Percentiles rank a stretch among this genome's conserved stretches.
These are phyloP conservation scores for Hymenochirus boettgeri DNA, from an alignment of 2,113 vertebrate genomes.

Conservation along the genomic window DNA sequence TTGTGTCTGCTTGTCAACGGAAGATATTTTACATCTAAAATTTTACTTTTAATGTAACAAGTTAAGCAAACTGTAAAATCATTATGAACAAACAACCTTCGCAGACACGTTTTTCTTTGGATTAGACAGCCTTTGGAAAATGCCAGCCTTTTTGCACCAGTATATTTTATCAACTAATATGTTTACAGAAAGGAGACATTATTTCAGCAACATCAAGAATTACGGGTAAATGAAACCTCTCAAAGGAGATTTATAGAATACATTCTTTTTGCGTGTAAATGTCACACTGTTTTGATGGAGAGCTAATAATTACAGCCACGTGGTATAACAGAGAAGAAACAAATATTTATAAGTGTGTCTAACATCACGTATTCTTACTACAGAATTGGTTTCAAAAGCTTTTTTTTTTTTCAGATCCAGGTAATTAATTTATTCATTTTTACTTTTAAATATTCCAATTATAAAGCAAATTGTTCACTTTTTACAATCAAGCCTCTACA, in stretches of 20 bases:
- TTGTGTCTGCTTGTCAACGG: no score
- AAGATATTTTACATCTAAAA: no score
- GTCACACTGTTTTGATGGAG: neutral
- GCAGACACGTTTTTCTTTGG: no score
- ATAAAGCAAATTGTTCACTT: constrained; percentile 6
- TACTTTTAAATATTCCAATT: constrained; percentile 2
- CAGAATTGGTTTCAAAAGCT: neutral
- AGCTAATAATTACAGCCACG: neutral
- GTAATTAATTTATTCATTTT: neutral
- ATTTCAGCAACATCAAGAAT: neutral
- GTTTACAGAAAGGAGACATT: constrained; percentile 4
- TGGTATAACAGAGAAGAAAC: neutral
- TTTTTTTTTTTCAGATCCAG: no score
- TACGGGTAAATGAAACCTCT: constrained; percentile 6
- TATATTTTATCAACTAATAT: neutral
- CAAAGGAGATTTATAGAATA: neutral
- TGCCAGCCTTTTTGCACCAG: no score
- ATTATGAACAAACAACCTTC: no score
- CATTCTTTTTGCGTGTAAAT: neutral
- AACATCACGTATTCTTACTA: neutral
- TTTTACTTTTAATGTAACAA: no score
- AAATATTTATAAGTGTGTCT: neutral
- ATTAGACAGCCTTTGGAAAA: no score
- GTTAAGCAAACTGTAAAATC: no score
- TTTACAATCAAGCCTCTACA: neutral